Evolutionary conservation across 2,113 vertebrate genomes (phyloP).

Genomic region (Sigmodon hispidus): DNA sequence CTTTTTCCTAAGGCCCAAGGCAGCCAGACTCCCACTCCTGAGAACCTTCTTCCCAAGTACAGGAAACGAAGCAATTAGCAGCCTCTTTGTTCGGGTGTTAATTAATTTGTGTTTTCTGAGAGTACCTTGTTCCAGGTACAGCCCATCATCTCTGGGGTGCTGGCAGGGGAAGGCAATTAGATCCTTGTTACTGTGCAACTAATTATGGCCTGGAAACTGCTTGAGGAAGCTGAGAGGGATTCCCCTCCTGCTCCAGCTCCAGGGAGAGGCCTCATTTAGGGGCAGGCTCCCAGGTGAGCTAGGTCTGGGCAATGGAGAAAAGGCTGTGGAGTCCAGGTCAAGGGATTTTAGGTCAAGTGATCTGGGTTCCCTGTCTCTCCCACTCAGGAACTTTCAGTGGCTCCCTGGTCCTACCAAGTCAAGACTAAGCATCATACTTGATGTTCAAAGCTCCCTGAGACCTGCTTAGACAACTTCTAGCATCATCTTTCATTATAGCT

Average conservation of each 20-base stretch:
- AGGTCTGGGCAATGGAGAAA: neutral
- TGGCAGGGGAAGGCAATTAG: slow-evolving; percentile 78
- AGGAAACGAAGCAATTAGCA: slow-evolving; percentile 68
- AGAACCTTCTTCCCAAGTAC: slow-evolving; percentile 54
- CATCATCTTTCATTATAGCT: neutral
- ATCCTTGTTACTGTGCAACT: slow-evolving; percentile 75
- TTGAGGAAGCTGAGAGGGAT: slow-evolving; percentile 56
- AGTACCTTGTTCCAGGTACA: slow-evolving; percentile 76
- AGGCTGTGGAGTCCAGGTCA: neutral
- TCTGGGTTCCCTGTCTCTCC: neutral
- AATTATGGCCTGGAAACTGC: slow-evolving; percentile 72
- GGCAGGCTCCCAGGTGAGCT: neutral
- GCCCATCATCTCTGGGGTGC: slow-evolving; percentile 74
- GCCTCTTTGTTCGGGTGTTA: slow-evolving; percentile 76
- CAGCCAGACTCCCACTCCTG: neutral
- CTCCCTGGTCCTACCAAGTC: neutral
- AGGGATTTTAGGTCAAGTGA: neutral
- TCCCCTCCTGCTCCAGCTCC: slow-evolving; percentile 10
- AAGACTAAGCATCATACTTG: neutral
- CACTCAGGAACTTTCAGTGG: neutral
- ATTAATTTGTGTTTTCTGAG: slow-evolving; percentile 76
- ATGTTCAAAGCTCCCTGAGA: neutral
- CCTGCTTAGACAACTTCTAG: neutral
- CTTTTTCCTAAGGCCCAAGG: neutral
- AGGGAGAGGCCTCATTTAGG: neutral